Base-by-base conservation (phyloP, 2,797 vertebrate species). In the Acanthurus leucopareius region DNA sequence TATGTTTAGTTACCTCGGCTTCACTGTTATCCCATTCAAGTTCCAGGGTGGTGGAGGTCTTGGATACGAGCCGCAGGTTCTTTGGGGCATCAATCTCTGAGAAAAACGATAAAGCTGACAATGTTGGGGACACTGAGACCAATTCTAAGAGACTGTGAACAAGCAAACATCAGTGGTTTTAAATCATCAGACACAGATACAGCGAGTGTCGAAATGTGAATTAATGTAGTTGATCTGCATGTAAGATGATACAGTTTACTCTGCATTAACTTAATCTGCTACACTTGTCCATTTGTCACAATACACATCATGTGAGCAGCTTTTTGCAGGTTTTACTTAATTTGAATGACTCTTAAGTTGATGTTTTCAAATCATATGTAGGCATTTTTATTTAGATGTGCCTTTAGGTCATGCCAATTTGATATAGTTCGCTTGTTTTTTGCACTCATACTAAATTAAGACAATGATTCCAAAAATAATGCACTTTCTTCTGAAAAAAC, bases 11-110 rank as follows among this genome's bases (percentile, higher is more conserved):
- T 87, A 94, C 93, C 84, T 97, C 97, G 0, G 98, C 98, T 83
- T 99, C 97, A 1, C 98, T 99, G 93, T 99, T 99, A 89, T 99
- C 98, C 98, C 98, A 99, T 49, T 99, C 94, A 0, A 99, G 93
- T 80, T 97, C 97, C 16, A 99, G 95, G 68, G 93, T 94, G 82
- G 95, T 96, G 5, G 97, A 97, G 0, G 92, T 97, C 85, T 96
- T 96, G 2, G 95, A 96, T 54, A 97, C 88, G 15, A 98, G 96
- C 35, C 96, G 94, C 61, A 97, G 84, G 86, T 99, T 99, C 93
- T 98, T 99, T 59, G 98, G 98, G n/a, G 98, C 97, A 77, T 99
- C 98, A 0, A 99, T 97, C 93, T 98, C 98, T 99, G 93, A 79
- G 82, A 88, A 94, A 85, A 94, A 94, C 59, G 90, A 93, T 88